Base-by-base conservation (phyloP, 92 coral and sea anemone species). In the Scolanthus callimorphus region DNA sequence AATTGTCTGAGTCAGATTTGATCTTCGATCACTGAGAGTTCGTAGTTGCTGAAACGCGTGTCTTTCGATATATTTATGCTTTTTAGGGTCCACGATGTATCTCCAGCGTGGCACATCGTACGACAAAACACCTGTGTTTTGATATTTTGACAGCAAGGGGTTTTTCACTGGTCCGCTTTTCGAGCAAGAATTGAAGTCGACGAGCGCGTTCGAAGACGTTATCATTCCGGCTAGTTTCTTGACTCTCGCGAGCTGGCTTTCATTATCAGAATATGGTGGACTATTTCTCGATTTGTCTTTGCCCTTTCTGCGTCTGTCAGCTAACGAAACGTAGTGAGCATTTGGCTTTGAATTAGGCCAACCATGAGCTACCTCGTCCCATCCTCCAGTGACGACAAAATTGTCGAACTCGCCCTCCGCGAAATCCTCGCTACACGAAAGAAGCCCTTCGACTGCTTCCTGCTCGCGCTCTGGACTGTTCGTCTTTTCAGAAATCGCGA, bases 61-160 rank as follows among this genome's bases (percentile, higher is more conserved):
- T 27, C 99, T 82, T 29, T 89, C 86, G 15, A 94, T 71, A 25
- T 94, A 94, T 9, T 61, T 63, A 49, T 64, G 65, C 43, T 76
- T 75, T 37, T 85, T 78, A n/a, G 99, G 99, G 48, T 94, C 94
- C 34, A 94, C 50, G 13, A 94, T 82, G 24, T 83, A 89, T 70
- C 99, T 75, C 99, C 99, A 94, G 29, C 96, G 84, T 54, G 96
- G 96, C 10, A 76, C 82, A 31, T 84, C 96, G 45, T 94, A 94
- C n/a, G 99, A 94, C 15, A 94, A 53, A 12, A 94, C 99, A 65
- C 85, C 96, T 1, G 76, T 67, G 48, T 90, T 94, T 60, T 84
- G 85, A 67, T 54, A 94, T 48, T 89, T 94, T 37, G 46, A 63
- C 19, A 62, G 51, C 8, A 58, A 27, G 4, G 62, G 60, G 17